Evolutionary conservation across 2,888 invertebrate genomes (phyloP), one percentile per base, ranked within the genome.

Genomic region (Liodrosophila aerea): DNA sequence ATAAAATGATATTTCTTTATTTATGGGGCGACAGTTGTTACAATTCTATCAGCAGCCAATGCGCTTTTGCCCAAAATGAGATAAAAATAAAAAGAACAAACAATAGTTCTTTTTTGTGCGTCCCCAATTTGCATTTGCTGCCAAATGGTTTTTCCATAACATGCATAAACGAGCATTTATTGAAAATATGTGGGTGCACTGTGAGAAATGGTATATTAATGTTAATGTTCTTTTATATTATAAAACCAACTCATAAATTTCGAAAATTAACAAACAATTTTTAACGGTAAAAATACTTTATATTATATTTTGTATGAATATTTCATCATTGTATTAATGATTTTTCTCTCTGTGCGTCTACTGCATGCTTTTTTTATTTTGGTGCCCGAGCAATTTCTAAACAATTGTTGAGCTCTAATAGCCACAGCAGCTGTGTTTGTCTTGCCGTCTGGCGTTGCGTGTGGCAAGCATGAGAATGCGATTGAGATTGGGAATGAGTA

Each of bases 1-100:
- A 22, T 22, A 22, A 22, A 22, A 22, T 22, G 22, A 22, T 22
- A 83, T 75, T 37, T 50, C 67, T 82, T 82, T 74, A 80, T 85
- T 82, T 76, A 86, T 83, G 67, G 61, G 59, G 64, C 73, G 81
- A 76, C 87, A 86, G 87, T 83, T 84, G 85, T 81, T 84, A 86
- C 86, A 86, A 81, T 86, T 86, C 87, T 75, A 84, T 84, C 86
- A 83, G 52, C 86, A 5, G 39, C 30, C 57, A 34, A 47, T 41
- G 73, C 59, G 53, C 57, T 68, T 59, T 57, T 34, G 15, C 44
- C 54, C 33, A 29, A 69, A 52, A 46, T n/a, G n/a, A n/a, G n/a
- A 34, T 36, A 44, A 34, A 46, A 9, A 31, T 39, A 47, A 44
- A 27, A 15, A 51, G 13, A 74, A 64, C 57, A 83, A 81, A 81